Conservation (phyloP, 2,797 vertebrate species). For the Gambusia yucatana region DNA sequence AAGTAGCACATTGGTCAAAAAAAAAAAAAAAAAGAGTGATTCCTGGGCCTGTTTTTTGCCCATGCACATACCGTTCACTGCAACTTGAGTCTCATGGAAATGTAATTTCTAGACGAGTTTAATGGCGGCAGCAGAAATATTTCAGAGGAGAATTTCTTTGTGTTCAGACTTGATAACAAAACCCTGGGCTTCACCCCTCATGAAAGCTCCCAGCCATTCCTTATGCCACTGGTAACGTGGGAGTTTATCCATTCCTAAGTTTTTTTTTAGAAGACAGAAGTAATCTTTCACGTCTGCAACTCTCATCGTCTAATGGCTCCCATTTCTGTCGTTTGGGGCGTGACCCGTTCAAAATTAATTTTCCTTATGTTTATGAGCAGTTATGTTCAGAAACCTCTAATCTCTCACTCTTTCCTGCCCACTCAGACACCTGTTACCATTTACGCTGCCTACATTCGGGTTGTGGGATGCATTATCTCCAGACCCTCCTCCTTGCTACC, state of each 20-base stretch:
- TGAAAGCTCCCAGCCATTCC: neutral
- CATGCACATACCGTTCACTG: neutral
- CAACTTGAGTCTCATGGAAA: neutral
- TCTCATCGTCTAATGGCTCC: neutral
- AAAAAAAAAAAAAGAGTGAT: conserved; percentile 16
- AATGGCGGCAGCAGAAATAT: neutral
- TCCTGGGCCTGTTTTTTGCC: neutral
- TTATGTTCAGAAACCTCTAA: conserved; percentile 2
- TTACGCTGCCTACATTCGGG: conserved; percentile 2
- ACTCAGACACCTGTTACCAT: conserved; percentile 20
- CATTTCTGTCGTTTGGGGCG: neutral
- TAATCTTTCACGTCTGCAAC: neutral
- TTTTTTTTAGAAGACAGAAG: neutral
- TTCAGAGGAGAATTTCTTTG: conserved; percentile 3
- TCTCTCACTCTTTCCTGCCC: conserved; percentile 6
- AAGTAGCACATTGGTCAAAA: conserved; percentile 8
- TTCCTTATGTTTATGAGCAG: conserved; percentile 11
- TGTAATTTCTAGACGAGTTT: neutral
- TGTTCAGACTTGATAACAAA: conserved; percentile 11
- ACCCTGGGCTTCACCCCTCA: neutral
- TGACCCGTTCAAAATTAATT: conserved; percentile 8
- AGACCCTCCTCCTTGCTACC: neutral
- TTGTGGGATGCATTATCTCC: neutral
- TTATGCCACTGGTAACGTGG: neutral
- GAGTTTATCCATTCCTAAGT: neutral